A percentile compares a stretch with the other conserved stretches of the same genome.
Conservation (phyloP, 2,113 vertebrate species). For the Australoheros scitulus region DNA sequence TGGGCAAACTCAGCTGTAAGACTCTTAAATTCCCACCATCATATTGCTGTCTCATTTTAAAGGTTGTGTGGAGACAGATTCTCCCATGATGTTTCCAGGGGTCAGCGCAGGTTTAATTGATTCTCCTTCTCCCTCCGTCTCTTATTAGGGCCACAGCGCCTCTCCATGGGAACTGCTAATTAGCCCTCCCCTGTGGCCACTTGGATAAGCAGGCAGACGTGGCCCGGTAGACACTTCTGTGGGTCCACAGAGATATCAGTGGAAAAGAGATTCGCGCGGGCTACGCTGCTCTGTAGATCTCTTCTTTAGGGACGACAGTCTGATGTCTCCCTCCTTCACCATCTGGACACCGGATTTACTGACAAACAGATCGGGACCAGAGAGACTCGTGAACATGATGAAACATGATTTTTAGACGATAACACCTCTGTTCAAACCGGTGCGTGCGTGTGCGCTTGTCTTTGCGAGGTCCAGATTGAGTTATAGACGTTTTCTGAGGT, state of each 20-base stretch:
- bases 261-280: slow-evolving; percentile 50
- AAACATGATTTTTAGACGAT: slow-evolving; percentile 8
- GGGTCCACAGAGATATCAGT: slow-evolving; percentile 63
- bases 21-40: background rate
- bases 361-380: slow-evolving; percentile 41
- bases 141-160: slow-evolving; percentile 91
- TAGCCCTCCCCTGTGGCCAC: slow-evolving; percentile 89
- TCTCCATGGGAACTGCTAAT: slow-evolving; percentile 96
- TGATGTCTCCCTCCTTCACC: slow-evolving; percentile 59
- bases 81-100: slow-evolving; percentile 79
- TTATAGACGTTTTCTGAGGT: background rate
- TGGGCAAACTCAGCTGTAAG: background rate
- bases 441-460: background rate
- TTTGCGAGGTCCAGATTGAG: background rate
- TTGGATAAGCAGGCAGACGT: slow-evolving; percentile 85
- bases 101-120: slow-evolving; percentile 95
- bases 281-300: slow-evolving; percentile 11
- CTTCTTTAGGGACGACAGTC: slow-evolving; percentile 50
- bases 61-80: slow-evolving; percentile 13
- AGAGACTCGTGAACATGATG: slow-evolving; percentile 24
- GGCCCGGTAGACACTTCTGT: slow-evolving; percentile 76
- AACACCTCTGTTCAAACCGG: slow-evolving; percentile 2
- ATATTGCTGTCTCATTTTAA: background rate
- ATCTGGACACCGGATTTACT: slow-evolving; percentile 68
- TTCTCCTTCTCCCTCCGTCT: slow-evolving; percentile 90